Evolutionary conservation across 2,888 invertebrate genomes (phyloP).

Genomic region (Sesamia inferens): DNA sequence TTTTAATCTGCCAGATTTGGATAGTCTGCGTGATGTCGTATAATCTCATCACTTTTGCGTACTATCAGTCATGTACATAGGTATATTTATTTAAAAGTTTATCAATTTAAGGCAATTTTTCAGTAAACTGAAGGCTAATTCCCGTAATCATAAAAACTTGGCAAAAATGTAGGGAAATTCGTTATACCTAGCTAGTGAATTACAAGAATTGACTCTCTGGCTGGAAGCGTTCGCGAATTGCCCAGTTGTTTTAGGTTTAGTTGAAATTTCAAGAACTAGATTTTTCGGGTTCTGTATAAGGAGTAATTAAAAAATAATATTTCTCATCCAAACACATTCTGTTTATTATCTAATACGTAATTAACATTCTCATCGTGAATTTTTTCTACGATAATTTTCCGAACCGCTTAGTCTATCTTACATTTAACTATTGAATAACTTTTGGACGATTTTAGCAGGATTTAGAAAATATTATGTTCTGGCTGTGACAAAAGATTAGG

Average conservation of each 20-base stretch:
- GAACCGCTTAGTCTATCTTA: slow-evolving; percentile 86
- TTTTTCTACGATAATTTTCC: slow-evolving; percentile 84
- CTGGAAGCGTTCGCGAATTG: too few relatives aligned
- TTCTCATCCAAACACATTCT: slow-evolving; percentile 86
- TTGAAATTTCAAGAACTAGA: neutral
- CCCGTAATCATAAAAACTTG: too few relatives aligned
- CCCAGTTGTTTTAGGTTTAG: neutral
- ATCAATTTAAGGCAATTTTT: slow-evolving; percentile 2
- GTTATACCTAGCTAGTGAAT: too few relatives aligned
- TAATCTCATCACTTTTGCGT: neutral
- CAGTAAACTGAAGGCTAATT: neutral
- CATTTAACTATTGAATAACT: slow-evolving; percentile 78
- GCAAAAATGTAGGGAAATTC: too few relatives aligned
- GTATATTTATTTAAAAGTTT: neutral
- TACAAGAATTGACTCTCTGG: too few relatives aligned
- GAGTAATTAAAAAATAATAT: slow-evolving; percentile 39
- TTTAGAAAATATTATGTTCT: slow-evolving; percentile 58
- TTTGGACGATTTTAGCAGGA: slow-evolving; percentile 83
- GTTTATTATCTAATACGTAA: slow-evolving; percentile 84
- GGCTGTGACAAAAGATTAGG: slow-evolving; percentile 50
- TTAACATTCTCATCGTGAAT: slow-evolving; percentile 83
- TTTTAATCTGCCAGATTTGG: slow-evolving; percentile 5
- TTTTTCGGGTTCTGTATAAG: neutral
- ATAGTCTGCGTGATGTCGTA: slow-evolving; percentile 29
- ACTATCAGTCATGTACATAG: neutral